Evolutionary conservation across 2,888 invertebrate species (phyloP).

Genomic region (Cylloceria caligata): DNA sequence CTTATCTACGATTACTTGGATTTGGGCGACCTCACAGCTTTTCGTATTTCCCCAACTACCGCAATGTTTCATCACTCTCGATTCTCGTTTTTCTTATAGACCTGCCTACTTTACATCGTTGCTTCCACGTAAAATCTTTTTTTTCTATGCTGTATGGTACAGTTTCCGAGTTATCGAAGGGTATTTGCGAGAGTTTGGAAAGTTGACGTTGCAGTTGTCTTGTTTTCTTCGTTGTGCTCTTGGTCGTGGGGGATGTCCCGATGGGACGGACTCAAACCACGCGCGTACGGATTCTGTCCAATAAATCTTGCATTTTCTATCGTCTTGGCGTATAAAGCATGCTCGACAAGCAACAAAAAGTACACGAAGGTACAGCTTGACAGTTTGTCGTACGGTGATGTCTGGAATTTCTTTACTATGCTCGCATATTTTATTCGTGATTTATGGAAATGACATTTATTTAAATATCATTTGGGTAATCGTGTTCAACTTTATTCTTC

Average conservation of each 20-base stretch:
- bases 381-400: slow-evolving; percentile 17
- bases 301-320: slow-evolving; percentile 48
- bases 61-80: slow-evolving; percentile 34
- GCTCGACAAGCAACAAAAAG: slow-evolving; percentile 16
- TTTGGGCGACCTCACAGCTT: not conserved
- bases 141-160: not conserved
- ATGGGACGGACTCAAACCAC: slow-evolving; percentile 34
- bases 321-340: not conserved
- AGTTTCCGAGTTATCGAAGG: slow-evolving; percentile 48
- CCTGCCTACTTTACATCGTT: slow-evolving; percentile 17
- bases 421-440: slow-evolving; percentile 3
- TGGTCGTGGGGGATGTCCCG: not conserved
- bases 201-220: slow-evolving; percentile 17
- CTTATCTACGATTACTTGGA: slow-evolving; percentile 14
- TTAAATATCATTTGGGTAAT: not conserved
- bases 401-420: slow-evolving; percentile 1
- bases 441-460: slow-evolving; percentile 6
- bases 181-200: slow-evolving; percentile 50
- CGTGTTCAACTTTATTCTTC: not conserved
- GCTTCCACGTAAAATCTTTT: not conserved
- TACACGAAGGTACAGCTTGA: not conserved
- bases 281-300: slow-evolving; percentile 40
- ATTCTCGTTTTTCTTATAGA: slow-evolving; percentile 29
- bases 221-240: slow-evolving; percentile 6
- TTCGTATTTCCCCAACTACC: not conserved